Conservation (phyloP, 1,140 invertebrate genomes). For the Leptonema lineaticorne region DNA sequence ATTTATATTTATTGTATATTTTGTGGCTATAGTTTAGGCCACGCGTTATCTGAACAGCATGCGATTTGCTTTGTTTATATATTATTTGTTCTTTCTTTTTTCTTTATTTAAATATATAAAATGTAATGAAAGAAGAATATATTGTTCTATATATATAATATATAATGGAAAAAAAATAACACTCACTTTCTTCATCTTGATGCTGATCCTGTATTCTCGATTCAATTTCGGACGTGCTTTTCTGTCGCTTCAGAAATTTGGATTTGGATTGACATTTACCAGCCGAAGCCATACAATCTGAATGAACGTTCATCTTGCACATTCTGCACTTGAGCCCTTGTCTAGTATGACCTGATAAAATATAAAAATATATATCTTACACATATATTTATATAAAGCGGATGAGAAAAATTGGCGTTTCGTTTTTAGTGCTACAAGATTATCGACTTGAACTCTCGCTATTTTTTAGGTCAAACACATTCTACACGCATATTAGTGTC, state of each 20-base stretch:
- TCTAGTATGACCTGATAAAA: slow-evolving; percentile 76
- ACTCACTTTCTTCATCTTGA: slow-evolving; percentile 74
- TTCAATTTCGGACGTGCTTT: slow-evolving; percentile 78
- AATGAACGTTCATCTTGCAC: slow-evolving; percentile 90
- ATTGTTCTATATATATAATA: no score
- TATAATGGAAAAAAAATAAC: background rate
- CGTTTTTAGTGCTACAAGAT: background rate
- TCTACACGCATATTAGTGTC: background rate
- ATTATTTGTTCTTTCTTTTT: no score
- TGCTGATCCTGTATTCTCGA: slow-evolving; percentile 61
- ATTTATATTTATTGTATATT: no score
- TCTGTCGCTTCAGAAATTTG: slow-evolving; percentile 79
- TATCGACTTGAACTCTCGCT: background rate
- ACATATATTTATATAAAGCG: background rate
- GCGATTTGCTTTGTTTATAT: no score
- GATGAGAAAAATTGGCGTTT: background rate
- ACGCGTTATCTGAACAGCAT: no score
- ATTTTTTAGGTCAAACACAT: slow-evolving; percentile 4
- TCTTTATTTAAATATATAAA: no score
- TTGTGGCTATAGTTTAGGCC: no score
- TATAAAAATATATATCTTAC: background rate
- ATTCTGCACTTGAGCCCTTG: slow-evolving; percentile 87
- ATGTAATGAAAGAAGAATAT: no score
- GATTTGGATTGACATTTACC: slow-evolving; percentile 81
- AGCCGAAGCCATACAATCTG: slow-evolving; percentile 81